Percentiles rank a stretch among this genome's conserved stretches.
phyloP scores from a whole-genome alignment of 1,140 invertebrate species.

The Dermatophagoides farinae region DNA sequence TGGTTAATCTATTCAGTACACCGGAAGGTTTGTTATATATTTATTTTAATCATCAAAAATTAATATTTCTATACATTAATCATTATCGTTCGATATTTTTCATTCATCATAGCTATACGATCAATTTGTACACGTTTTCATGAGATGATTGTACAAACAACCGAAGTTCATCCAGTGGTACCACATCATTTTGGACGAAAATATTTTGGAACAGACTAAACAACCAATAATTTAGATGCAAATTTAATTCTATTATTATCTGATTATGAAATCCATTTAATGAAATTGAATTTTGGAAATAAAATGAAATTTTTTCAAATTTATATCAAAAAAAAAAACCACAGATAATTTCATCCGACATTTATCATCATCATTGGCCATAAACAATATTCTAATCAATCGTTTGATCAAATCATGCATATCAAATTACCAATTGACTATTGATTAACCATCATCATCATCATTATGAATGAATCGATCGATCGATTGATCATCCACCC shows the following conservation, averaged over 20 bases:
- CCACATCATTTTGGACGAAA: conserved; percentile 96
- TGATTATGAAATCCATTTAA: neutral
- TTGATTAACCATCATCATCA: too few relatives aligned
- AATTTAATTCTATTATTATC: neutral
- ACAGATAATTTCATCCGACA: too few relatives aligned
- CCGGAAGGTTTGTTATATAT: conserved; percentile 35
- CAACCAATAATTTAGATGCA: neutral
- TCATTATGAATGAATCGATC: too few relatives aligned
- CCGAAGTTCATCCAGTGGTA: conserved; percentile 79
- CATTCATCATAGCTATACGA: conserved; percentile 42
- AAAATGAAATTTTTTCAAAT: neutral
- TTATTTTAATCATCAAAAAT: neutral
- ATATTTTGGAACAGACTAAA: conserved; percentile 88
- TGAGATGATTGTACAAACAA: conserved; percentile 77
- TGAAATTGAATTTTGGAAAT: neutral
- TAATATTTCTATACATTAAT: neutral
- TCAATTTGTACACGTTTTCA: conserved; percentile 70
- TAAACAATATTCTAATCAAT: too few relatives aligned
- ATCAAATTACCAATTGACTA: too few relatives aligned
- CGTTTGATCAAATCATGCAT: too few relatives aligned
- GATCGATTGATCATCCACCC: too few relatives aligned
- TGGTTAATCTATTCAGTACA: conserved; percentile 90
- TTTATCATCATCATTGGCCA: too few relatives aligned
- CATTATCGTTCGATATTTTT: neutral
- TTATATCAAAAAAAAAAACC: too few relatives aligned